Evolutionary conservation across 1,140 invertebrate species (phyloP).

Genomic region (Metaphire vulgaris): DNA sequence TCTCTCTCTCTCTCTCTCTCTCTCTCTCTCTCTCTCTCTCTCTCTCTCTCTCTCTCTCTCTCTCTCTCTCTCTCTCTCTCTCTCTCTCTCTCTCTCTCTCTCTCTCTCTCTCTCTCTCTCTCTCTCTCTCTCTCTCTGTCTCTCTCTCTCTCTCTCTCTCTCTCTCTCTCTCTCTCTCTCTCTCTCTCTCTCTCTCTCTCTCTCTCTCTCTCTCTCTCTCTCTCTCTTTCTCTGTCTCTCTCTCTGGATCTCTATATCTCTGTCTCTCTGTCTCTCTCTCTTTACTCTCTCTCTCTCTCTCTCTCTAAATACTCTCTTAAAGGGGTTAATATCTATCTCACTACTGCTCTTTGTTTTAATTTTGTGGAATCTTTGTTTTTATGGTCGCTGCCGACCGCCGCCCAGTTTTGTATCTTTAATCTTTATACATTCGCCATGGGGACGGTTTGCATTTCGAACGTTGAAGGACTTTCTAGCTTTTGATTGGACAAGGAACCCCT

Average conservation of each 20-base stretch:
- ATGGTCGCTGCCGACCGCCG: too few species aligned
- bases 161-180: background rate
- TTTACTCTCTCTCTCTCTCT: too few species aligned
- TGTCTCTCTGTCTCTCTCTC: background rate
- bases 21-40: background rate
- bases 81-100: background rate
- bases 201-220: background rate
- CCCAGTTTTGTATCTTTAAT: too few species aligned
- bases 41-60: background rate
- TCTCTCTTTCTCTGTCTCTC: background rate
- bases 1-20: background rate
- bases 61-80: background rate
- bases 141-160: background rate
- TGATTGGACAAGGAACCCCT: too few species aligned
- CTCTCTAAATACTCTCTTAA: too few species aligned
- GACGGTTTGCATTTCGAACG: too few species aligned
- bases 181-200: background rate
- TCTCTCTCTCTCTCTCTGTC: background rate
- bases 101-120: background rate
- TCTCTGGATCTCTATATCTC: background rate
- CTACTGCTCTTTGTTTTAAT: too few species aligned
- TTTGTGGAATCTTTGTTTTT: too few species aligned
- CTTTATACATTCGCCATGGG: too few species aligned
- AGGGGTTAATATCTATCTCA: too few species aligned
- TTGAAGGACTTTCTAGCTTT: too few species aligned